Conservation (phyloP, 1,140 invertebrate genomes). For the Heliconius congener region DNA sequence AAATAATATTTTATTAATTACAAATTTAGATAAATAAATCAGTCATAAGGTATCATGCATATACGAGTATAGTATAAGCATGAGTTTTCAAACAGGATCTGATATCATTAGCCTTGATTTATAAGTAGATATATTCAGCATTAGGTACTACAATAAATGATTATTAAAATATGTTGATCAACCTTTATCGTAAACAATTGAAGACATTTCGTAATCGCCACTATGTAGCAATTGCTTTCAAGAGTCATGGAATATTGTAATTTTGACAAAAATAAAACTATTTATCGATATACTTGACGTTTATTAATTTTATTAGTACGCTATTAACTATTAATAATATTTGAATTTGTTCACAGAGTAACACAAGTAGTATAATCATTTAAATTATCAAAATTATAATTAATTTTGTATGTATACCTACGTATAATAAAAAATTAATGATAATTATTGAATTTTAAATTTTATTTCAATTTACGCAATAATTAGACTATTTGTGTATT, state of each 20-base stretch:
- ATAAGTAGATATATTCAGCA: conserved; percentile 14
- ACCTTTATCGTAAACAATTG: conserved; percentile 20
- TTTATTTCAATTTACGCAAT: background rate
- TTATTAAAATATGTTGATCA: conserved; percentile 28
- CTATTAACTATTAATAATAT: no score
- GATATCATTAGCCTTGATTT: conserved; percentile 48
- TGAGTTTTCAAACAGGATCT: conserved; percentile 43
- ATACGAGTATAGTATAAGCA: background rate
- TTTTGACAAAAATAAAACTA: background rate
- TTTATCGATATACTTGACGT: no score
- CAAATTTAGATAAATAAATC: background rate
- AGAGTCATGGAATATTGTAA: background rate
- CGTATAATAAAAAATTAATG: no score
- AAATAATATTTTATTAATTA: background rate
- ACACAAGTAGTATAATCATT: no score
- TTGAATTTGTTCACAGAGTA: no score
- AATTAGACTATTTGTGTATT: background rate
- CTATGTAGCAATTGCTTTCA: background rate
- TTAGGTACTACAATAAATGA: conserved; percentile 21
- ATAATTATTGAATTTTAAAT: background rate
- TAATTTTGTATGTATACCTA: no score
- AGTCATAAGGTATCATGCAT: background rate
- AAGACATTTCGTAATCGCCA: conserved; percentile 20
- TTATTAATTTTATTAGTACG: no score
- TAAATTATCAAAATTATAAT: no score